A percentile compares a stretch with the other conserved stretches of the same genome.
These are phyloP conservation scores for Ramphastos sulfuratus DNA, from an alignment of 2,113 vertebrate genomes.

Conservation along the genomic window DNA sequence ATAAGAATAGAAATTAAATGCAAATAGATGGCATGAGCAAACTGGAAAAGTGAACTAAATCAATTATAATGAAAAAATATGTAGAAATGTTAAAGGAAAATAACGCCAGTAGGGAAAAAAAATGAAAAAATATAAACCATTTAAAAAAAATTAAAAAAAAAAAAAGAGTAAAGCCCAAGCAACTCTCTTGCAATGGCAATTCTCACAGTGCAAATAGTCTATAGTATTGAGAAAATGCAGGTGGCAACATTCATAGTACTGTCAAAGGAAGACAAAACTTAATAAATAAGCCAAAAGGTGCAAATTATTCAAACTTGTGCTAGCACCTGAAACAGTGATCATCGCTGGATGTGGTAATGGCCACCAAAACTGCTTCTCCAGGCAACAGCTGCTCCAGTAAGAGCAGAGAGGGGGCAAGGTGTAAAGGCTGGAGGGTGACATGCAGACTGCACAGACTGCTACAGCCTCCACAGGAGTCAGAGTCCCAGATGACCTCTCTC, in stretches of 20 bases:
- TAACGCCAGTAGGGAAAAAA: background rate
- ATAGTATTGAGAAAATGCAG: rapidly evolving
- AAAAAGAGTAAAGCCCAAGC: background rate
- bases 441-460: rapidly evolving
- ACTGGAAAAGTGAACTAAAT: background rate
- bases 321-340: background rate
- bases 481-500: background rate
- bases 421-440: background rate
- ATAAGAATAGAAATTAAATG: background rate
- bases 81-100: background rate
- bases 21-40: background rate
- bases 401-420: background rate
- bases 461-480: rapidly evolving
- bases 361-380: background rate
- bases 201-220: background rate
- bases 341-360: background rate
- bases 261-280: background rate
- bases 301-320: background rate
- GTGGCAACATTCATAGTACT: background rate
- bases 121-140: background rate
- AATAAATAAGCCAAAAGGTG: background rate
- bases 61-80: background rate
- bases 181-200: background rate
- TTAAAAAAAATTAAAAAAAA: too few relatives aligned
- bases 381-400: background rate